phyloP scores from a whole-genome alignment of 2,797 vertebrate genomes.

The Nothura maculosa region DNA sequence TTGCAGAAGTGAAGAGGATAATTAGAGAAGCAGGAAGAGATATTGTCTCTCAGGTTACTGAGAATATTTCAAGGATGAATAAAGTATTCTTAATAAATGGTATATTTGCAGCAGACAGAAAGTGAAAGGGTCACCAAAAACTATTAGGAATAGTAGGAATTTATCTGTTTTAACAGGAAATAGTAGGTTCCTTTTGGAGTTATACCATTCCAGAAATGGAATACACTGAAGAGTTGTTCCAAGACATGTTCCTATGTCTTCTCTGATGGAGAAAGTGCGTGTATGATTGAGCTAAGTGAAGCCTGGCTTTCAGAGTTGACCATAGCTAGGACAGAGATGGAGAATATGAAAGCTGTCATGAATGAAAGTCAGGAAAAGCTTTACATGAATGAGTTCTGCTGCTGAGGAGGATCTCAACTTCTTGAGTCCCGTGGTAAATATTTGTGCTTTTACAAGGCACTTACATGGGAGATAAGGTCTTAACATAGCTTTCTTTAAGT shows the following conservation, averaged over 20 bases:
- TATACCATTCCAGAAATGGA: not conserved
- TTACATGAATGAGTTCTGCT: fast-evolving
- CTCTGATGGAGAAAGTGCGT: not conserved
- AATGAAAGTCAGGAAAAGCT: too few species aligned
- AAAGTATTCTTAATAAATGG: not conserved
- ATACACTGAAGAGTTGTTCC: not conserved
- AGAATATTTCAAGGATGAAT: not conserved
- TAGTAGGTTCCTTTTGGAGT: not conserved
- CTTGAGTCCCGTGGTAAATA: not conserved
- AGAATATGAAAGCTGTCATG: not conserved
- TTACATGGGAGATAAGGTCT: not conserved
- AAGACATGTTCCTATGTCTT: not conserved
- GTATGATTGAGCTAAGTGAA: not conserved
- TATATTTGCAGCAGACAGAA: not conserved
- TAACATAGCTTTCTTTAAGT: not conserved
- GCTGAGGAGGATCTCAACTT: not conserved
- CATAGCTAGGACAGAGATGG: not conserved
- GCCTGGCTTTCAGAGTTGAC: not conserved
- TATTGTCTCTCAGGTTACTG: not conserved
- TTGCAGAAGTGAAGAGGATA: conserved; percentile 15
- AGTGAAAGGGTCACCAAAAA: not conserved
- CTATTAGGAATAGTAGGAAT: not conserved
- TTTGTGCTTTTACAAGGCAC: not conserved
- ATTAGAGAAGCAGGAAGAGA: conserved; percentile 49
- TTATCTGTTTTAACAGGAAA: not conserved